Evolutionary conservation across 2,113 vertebrate genomes (phyloP).

Genomic region (Danionella cerebrum): DNA sequence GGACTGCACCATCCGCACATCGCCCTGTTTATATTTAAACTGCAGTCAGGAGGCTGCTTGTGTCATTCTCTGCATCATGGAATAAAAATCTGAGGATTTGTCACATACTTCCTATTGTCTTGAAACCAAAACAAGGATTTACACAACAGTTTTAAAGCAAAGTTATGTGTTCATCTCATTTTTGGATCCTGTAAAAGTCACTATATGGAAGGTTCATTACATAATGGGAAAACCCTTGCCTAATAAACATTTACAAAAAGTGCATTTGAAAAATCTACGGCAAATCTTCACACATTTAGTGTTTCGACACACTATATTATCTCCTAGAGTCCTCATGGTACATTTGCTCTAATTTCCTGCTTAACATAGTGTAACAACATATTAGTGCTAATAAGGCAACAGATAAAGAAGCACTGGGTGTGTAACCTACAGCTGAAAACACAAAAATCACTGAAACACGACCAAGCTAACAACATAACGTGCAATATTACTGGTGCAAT

Average conservation of each 20-base stretch:
- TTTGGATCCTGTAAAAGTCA: no score
- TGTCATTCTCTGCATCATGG: constrained; percentile 1
- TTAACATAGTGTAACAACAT: constrained; percentile 11
- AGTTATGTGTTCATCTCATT: no score
- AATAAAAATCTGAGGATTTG: neutral
- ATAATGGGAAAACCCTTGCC: no score
- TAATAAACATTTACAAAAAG: neutral
- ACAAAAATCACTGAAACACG: neutral
- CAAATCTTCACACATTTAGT: neutral
- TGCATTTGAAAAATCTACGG: neutral
- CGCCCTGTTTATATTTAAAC: constrained; percentile 25
- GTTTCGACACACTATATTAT: neutral
- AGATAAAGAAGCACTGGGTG: neutral
- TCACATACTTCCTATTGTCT: no score
- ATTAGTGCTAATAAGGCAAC: constrained; percentile 2
- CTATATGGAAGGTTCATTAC: no score
- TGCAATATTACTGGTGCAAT: no score
- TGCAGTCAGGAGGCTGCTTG: neutral
- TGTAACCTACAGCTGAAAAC: neutral
- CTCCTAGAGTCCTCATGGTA: neutral
- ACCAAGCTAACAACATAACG: no score
- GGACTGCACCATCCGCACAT: neutral
- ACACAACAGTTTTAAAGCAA: no score
- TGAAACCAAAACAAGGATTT: no score
- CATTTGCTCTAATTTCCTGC: constrained; percentile 4